Percentiles rank a stretch among this genome's conserved stretches.
phyloP scores from a whole-genome alignment of 2,113 vertebrate species.

The Oryzias melastigma region DNA sequence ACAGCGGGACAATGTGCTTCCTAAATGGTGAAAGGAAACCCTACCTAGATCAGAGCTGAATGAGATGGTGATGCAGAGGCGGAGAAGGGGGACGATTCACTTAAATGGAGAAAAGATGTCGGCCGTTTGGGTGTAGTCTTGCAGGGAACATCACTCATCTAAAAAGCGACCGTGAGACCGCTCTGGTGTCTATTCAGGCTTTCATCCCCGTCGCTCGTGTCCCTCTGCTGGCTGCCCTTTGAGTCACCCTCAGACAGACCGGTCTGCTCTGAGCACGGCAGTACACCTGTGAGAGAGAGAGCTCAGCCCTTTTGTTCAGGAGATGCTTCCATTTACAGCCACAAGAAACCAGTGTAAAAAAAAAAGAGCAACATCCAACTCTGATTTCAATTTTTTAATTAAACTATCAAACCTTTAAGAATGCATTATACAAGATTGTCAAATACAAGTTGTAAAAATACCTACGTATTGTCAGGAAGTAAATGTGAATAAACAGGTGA shows the following conservation, averaged over 20 bases:
- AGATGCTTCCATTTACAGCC: too few relatives aligned
- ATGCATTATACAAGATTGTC: slow-evolving; percentile 77
- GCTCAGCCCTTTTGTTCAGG: not conserved
- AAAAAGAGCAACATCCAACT: not conserved
- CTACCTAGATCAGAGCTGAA: slow-evolving; percentile 65
- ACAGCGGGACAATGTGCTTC: slow-evolving; percentile 67
- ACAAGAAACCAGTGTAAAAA: too few relatives aligned
- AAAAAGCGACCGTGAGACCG: slow-evolving; percentile 44
- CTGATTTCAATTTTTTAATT: slow-evolving; percentile 61
- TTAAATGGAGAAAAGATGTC: slow-evolving; percentile 60
- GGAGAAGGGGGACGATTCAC: slow-evolving; percentile 36
- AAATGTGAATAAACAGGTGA: slow-evolving; percentile 60
- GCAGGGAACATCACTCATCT: slow-evolving; percentile 64
- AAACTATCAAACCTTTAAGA: slow-evolving; percentile 60
- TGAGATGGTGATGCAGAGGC: slow-evolving; percentile 49
- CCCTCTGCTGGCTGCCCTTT: slow-evolving; percentile 60
- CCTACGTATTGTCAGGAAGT: slow-evolving; percentile 67
- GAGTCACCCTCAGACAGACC: slow-evolving; percentile 57
- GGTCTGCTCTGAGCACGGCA: slow-evolving; percentile 31
- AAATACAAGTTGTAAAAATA: slow-evolving; percentile 69
- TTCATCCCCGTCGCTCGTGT: slow-evolving; percentile 42
- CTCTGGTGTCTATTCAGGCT: slow-evolving; percentile 52
- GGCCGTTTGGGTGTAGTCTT: slow-evolving; percentile 58
- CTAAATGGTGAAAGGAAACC: slow-evolving; percentile 73
- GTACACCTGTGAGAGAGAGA: slow-evolving; percentile 24